Conservation (phyloP, 2,113 vertebrate genomes). For the Alaudala cheleensis region DNA sequence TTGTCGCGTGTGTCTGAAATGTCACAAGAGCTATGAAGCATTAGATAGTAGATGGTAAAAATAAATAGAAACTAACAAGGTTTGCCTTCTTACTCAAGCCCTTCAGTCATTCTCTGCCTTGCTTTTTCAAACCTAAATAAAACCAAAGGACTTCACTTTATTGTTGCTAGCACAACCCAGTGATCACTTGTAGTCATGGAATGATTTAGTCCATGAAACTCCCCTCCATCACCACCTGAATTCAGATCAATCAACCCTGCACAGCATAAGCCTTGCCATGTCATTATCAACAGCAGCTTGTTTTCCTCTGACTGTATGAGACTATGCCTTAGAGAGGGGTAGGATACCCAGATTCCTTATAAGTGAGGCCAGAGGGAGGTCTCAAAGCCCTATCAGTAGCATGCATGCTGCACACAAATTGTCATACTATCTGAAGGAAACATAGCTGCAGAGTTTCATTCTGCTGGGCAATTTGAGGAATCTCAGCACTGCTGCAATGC, state of each 20-base stretch:
- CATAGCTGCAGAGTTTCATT: background rate
- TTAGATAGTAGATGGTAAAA: constrained; percentile 41
- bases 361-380: background rate
- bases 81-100: constrained; percentile 2
- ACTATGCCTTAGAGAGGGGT: background rate
- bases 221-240: background rate
- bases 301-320: background rate
- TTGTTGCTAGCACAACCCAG: background rate
- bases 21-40: constrained; percentile 25
- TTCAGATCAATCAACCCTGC: background rate
- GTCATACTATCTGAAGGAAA: background rate
- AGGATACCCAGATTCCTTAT: background rate
- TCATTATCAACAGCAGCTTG: background rate
- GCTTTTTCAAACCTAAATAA: background rate
- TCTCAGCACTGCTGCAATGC: background rate
- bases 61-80: constrained; percentile 41
- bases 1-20: background rate
- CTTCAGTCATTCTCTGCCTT: constrained; percentile 19
- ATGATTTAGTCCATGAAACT: background rate
- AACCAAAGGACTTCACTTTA: constrained; percentile 3
- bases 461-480: background rate
- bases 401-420: background rate
- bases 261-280: background rate
- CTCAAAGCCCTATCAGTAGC: background rate
- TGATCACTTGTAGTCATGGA: background rate